phyloP scores from a whole-genome alignment of 2,113 vertebrate genomes.

The Apodemus sylvaticus region DNA sequence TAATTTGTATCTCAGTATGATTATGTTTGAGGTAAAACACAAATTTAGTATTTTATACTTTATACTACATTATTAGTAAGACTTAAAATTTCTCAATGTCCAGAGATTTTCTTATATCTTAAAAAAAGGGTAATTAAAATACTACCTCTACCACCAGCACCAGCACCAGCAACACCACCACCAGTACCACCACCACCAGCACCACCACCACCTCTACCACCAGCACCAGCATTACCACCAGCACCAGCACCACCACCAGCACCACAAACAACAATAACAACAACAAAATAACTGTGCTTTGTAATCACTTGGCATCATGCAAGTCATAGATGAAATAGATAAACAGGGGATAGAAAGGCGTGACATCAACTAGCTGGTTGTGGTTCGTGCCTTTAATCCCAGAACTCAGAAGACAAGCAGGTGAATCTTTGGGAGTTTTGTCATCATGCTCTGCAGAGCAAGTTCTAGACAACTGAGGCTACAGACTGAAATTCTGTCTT shows the following conservation, averaged over 20 bases:
- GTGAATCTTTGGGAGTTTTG: not conserved
- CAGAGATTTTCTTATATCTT: not conserved
- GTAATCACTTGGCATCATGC: not conserved
- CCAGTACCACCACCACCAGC: rapidly evolving
- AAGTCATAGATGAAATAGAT: too few species aligned
- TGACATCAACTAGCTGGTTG: not conserved
- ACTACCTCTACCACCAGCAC: too few species aligned
- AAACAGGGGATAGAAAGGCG: not conserved
- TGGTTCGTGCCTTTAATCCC: too few species aligned
- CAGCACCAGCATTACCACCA: too few species aligned
- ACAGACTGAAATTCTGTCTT: not conserved
- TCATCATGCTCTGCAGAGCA: not conserved
- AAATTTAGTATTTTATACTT: not conserved
- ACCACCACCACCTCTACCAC: too few species aligned
- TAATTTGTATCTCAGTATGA: not conserved
- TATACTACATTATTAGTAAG: not conserved
- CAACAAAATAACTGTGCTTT: not conserved
- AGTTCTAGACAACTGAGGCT: not conserved
- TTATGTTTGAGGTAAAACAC: not conserved
- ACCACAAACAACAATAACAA: too few species aligned
- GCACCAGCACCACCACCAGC: too few species aligned
- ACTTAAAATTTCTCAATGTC: not conserved
- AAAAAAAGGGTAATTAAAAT: not conserved
- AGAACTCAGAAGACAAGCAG: not conserved
- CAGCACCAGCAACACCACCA: too few species aligned